Conservation (phyloP, 2,888 invertebrate genomes). For the Plebejus melissa region DNA sequence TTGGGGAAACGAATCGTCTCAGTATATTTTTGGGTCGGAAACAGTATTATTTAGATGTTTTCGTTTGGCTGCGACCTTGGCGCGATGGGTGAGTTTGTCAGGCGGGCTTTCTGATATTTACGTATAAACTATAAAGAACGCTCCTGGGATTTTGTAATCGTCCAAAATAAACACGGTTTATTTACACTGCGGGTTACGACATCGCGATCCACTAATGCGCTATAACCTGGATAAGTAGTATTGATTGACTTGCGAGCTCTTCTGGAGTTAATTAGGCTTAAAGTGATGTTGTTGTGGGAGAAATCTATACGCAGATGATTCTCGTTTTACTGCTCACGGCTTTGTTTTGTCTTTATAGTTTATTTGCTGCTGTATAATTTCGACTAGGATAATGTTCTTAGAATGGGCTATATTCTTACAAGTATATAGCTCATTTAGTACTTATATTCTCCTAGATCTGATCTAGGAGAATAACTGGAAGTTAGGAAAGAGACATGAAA, state of each 20-base stretch:
- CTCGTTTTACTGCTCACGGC: background rate
- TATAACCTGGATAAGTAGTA: conserved; percentile 6
- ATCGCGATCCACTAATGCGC: conserved; percentile 33
- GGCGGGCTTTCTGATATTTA: conserved; percentile 65
- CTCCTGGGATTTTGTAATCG: conserved; percentile 69
- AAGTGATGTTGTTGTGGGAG: background rate
- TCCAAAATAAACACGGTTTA: conserved; percentile 75
- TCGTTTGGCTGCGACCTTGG: conserved; percentile 60
- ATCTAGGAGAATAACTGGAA: too few relatives aligned
- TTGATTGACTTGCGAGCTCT: background rate
- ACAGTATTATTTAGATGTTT: conserved; percentile 59
- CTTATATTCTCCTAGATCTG: too few relatives aligned
- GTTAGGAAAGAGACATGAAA: too few relatives aligned
- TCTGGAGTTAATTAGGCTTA: background rate
- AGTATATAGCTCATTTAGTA: too few relatives aligned
- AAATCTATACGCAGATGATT: background rate
- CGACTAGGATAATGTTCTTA: too few relatives aligned
- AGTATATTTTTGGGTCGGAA: conserved; percentile 63
- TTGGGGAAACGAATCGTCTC: conserved; percentile 49
- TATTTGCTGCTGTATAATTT: too few relatives aligned
- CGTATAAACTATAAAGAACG: conserved; percentile 52
- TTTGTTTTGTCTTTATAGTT: background rate
- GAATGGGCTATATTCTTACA: too few relatives aligned
- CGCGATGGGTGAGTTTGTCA: conserved; percentile 52
- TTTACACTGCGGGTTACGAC: conserved; percentile 65